Evolutionary conservation across 53 echinoderm and acorn worm genomes (phyloP).

Genomic region (Echinarachnius parma): DNA sequence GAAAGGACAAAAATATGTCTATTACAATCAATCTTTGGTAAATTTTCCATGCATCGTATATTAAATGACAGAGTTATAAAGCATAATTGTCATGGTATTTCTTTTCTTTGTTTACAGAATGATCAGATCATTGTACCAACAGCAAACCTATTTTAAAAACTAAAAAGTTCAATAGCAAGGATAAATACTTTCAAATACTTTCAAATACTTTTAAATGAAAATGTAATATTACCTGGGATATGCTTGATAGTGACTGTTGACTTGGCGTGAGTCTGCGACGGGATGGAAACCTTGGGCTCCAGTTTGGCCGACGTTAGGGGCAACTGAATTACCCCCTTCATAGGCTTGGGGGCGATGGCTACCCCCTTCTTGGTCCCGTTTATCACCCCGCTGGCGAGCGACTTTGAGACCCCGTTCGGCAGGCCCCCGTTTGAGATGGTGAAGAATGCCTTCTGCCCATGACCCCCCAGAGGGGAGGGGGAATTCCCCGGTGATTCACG

Average conservation of each 20-base stretch:
- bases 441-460: conserved; percentile 9
- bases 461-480: conserved; percentile 6
- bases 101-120: too few relatives aligned
- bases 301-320: conserved; percentile 79
- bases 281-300: conserved; percentile 15
- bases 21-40: too few relatives aligned
- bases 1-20: not conserved
- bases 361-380: conserved; percentile 48
- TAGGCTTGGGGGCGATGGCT: conserved; percentile 55
- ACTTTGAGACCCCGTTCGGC: conserved; percentile 38
- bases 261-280: conserved; percentile 26
- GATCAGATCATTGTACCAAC: too few relatives aligned
- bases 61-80: too few relatives aligned
- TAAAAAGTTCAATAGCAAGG: too few relatives aligned
- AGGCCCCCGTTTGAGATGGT: conserved; percentile 31
- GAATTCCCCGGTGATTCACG: conserved; percentile 48
- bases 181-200: too few relatives aligned
- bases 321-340: conserved; percentile 44
- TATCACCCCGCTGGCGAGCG: conserved; percentile 34
- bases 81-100: too few relatives aligned
- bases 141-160: too few relatives aligned
- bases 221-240: conserved; percentile 54
- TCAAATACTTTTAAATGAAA: not conserved
- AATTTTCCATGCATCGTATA: too few relatives aligned
- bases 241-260: conserved; percentile 58